Percentiles rank a stretch among this genome's conserved stretches.
Conservation (phyloP, 2,797 vertebrate genomes). For the Oryzias sinensis region DNA sequence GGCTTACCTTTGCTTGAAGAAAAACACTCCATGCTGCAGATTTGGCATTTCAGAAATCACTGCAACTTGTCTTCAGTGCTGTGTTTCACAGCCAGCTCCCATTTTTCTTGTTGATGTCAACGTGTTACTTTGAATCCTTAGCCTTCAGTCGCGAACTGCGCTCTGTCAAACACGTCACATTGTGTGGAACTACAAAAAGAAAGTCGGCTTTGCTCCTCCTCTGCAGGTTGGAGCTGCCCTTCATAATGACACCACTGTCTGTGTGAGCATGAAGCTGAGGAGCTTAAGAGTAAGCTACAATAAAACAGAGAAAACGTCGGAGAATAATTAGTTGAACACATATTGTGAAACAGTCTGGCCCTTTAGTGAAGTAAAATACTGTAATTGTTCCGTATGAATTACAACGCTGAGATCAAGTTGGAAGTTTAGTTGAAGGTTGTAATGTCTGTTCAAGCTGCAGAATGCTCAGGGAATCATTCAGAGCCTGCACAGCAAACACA, state of each 20-base stretch:
- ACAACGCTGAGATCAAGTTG: too few species aligned
- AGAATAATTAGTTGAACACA: too few species aligned
- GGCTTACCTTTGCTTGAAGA: conserved; percentile 78
- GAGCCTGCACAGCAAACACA: conserved; percentile 5
- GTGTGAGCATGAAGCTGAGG: conserved; percentile 18
- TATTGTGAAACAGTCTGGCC: too few species aligned
- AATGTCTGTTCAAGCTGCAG: neutral
- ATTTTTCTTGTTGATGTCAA: conserved; percentile 32
- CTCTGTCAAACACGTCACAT: conserved; percentile 60
- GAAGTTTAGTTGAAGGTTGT: too few species aligned
- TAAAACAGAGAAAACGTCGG: too few species aligned
- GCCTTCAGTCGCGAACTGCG: conserved; percentile 37
- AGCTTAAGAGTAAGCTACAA: conserved; percentile 45
- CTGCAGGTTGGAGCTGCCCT: conserved; percentile 69
- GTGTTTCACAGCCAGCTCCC: neutral
- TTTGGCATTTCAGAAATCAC: conserved; percentile 43
- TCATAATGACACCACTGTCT: conserved; percentile 55
- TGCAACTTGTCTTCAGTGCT: neutral
- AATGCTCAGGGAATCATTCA: neutral
- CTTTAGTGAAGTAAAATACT: neutral
- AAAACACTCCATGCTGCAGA: conserved; percentile 69
- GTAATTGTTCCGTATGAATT: too few species aligned
- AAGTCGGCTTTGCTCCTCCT: conserved; percentile 40
- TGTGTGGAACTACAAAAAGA: conserved; percentile 53
- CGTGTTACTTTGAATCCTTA: conserved; percentile 33